Evolutionary conservation across 2,113 vertebrate genomes (phyloP).

Genomic region (Mastomys natalensis): DNA sequence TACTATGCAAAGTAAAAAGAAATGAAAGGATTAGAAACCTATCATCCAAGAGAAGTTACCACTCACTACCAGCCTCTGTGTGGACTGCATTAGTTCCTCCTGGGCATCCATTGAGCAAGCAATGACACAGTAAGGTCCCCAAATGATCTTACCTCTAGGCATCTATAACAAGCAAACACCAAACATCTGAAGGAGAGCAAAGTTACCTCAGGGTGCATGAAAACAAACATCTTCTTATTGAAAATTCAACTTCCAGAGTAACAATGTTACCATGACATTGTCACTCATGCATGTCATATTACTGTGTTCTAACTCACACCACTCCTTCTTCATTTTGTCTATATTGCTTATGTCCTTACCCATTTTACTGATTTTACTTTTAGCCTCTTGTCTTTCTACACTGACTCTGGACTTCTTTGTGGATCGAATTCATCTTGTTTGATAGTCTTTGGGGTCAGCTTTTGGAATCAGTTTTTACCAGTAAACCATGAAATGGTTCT

Average conservation of each 20-base stretch:
- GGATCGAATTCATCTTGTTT: neutral
- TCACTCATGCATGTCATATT: no score
- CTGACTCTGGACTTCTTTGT: neutral
- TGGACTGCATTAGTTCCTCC: rapidly evolving
- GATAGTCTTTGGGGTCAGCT: neutral
- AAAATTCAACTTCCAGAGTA: neutral
- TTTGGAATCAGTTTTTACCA: neutral
- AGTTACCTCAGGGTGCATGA: neutral
- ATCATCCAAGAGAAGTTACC: neutral
- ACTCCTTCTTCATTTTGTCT: neutral
- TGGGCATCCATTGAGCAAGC: no score
- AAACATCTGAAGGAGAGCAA: neutral
- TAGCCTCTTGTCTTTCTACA: neutral
- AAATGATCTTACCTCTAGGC: neutral
- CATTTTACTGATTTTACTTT: neutral
- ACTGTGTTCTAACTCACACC: neutral
- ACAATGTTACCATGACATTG: neutral
- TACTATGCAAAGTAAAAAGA: neutral
- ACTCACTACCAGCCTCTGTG: neutral
- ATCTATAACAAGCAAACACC: neutral
- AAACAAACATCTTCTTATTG: neutral
- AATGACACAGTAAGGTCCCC: neutral
- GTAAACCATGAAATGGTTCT: neutral
- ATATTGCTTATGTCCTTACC: neutral
- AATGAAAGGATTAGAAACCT: neutral